Percentiles rank a stretch among this genome's conserved stretches.
phyloP scores from a whole-genome alignment of 2,113 vertebrate genomes.

The Takifugu bimaculatus region DNA sequence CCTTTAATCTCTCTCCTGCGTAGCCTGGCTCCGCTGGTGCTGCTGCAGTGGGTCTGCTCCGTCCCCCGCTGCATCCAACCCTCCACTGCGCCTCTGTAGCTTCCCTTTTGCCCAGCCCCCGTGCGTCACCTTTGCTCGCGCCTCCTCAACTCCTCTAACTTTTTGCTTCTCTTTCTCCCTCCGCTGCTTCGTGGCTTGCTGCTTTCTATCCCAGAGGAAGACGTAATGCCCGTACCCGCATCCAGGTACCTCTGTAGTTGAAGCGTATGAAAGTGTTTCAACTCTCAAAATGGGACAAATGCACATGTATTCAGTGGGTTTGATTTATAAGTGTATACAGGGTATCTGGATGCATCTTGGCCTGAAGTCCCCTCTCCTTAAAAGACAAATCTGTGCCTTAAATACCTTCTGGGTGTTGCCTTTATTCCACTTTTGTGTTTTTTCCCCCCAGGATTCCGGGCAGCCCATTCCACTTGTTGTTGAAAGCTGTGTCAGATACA shows the following conservation, averaged over 20 bases:
- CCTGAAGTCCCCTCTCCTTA: constrained; percentile 16
- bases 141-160: constrained; percentile 16
- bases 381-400: background rate
- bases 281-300: background rate
- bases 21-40: constrained; percentile 25
- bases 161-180: constrained; percentile 78
- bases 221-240: constrained; percentile 96
- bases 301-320: background rate
- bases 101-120: constrained; percentile 30
- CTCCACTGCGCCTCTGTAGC: constrained; percentile 25
- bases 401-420: background rate
- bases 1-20: constrained; percentile 49
- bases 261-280: constrained; percentile 3
- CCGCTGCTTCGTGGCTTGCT: constrained; percentile 82
- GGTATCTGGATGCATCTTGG: too few species aligned
- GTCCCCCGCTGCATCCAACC: constrained; percentile 23
- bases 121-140: constrained; percentile 38
- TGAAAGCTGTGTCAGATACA: constrained; percentile 95
- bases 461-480: constrained; percentile 94
- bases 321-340: too few species aligned
- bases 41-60: constrained; percentile 30
- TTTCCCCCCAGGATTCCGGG: constrained; percentile 72
- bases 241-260: constrained; percentile 85
- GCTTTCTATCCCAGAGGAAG: constrained; percentile 95
- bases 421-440: background rate